Evolutionary conservation across 2,797 vertebrate genomes (phyloP).

Genomic region (Mallotus villosus): DNA sequence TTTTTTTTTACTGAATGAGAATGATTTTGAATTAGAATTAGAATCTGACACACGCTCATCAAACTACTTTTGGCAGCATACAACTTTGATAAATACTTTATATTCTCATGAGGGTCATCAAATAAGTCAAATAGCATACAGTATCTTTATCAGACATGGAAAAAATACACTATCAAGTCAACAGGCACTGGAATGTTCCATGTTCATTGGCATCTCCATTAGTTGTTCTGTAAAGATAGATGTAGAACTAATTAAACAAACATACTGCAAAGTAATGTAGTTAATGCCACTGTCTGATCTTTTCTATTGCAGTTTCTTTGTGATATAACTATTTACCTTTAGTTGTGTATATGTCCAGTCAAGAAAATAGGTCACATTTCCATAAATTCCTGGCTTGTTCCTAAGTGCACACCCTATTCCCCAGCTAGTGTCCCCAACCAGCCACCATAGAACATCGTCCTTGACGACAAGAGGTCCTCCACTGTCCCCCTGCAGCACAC

Average conservation of each 20-base stretch:
- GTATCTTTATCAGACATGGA: not conserved
- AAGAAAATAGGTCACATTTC: constrained; percentile 80
- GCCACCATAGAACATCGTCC: constrained; percentile 81
- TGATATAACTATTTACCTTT: constrained; percentile 68
- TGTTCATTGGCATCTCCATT: constrained; percentile 4
- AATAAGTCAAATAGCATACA: not conserved
- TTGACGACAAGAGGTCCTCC: constrained; percentile 87
- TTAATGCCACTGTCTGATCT: not conserved
- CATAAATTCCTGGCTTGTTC: constrained; percentile 86
- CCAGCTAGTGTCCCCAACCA: constrained; percentile 92
- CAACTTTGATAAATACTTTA: not conserved
- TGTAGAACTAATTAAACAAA: not conserved
- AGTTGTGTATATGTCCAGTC: constrained; percentile 86
- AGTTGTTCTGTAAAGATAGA: constrained; percentile 36
- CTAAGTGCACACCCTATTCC: constrained; percentile 81
- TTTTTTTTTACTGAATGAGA: no score
- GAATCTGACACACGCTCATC: no score
- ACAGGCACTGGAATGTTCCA: not conserved
- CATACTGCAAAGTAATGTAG: not conserved
- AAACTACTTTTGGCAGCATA: not conserved
- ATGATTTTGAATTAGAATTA: no score
- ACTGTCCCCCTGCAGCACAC: constrained; percentile 85
- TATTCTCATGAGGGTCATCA: not conserved
- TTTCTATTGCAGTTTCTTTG: not conserved
- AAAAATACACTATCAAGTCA: constrained; percentile 3